phyloP scores from a whole-genome alignment of 2,113 vertebrate genomes.

The Nerophis lumbriciformis region DNA sequence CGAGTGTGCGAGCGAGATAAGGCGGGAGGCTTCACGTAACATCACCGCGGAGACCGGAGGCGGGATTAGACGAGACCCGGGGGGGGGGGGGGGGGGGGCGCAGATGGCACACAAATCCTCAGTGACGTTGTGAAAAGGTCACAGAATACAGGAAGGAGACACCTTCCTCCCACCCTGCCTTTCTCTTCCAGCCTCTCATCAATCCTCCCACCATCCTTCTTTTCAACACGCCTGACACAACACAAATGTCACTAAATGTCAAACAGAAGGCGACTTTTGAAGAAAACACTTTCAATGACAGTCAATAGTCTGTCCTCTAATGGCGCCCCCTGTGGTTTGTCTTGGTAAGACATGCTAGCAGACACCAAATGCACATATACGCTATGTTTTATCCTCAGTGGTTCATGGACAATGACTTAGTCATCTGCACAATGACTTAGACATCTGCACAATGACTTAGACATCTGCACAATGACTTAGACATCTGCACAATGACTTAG shows the following conservation, averaged over 20 bases:
- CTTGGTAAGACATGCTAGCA: too few species aligned
- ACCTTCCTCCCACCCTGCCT: slow-evolving; percentile 27
- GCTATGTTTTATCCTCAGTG: too few species aligned
- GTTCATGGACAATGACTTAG: too few species aligned
- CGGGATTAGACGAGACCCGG: slow-evolving; percentile 57
- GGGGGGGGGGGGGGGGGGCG: slow-evolving; percentile 24
- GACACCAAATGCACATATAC: too few species aligned
- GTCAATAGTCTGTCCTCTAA: too few species aligned
- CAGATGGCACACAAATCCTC: slow-evolving; percentile 63
- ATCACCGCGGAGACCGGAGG: slow-evolving; percentile 57
- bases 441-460: too few species aligned
- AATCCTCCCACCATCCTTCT: slow-evolving; percentile 37
- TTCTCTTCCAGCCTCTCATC: slow-evolving; percentile 40
- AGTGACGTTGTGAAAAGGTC: slow-evolving; percentile 55
- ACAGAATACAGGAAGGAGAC: slow-evolving; percentile 41
- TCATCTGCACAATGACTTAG: too few species aligned
- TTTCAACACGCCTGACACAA: slow-evolving; percentile 28
- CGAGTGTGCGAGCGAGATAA: slow-evolving; percentile 4
- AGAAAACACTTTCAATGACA: neutral
- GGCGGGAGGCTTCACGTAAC: slow-evolving; percentile 38
- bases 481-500: too few species aligned
- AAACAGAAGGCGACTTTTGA: slow-evolving; percentile 22
- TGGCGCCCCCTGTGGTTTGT: too few species aligned
- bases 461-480: too few species aligned
- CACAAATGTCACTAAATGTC: slow-evolving; percentile 46